Conservation (phyloP, 2,113 vertebrate genomes). For the Corythaixoides concolor region DNA sequence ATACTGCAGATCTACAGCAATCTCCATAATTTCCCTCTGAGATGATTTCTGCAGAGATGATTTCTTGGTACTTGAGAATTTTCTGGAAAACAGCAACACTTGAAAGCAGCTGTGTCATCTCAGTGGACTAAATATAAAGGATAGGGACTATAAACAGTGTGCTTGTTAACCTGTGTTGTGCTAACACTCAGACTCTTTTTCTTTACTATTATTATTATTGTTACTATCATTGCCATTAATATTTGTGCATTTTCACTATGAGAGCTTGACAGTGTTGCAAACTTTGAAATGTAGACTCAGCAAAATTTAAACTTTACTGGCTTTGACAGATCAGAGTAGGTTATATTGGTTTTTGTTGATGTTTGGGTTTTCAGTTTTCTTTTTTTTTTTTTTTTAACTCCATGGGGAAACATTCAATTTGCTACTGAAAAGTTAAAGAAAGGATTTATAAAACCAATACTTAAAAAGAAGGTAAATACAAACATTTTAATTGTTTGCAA, state of each 20-base stretch:
- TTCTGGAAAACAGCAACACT: neutral
- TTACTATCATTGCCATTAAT: neutral
- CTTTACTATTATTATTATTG: neutral
- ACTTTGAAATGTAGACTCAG: neutral
- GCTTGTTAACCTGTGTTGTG: neutral
- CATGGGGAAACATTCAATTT: neutral
- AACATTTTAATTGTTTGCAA: neutral
- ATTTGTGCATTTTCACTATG: neutral
- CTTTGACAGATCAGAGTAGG: neutral
- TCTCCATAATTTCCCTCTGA: neutral
- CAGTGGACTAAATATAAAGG: neutral
- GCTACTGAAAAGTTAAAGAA: neutral
- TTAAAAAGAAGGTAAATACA: neutral
- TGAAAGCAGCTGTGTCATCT: neutral
- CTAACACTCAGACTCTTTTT: neutral
- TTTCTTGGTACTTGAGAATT: neutral
- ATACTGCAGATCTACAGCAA: neutral
- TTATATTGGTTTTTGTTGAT: accelerated
- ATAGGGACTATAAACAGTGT: neutral
- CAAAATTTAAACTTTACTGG: neutral
- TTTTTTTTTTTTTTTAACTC: neutral
- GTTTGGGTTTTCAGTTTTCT: too few relatives aligned
- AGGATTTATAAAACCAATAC: neutral
- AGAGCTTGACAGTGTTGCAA: neutral
- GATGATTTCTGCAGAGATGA: neutral